Evolutionary conservation across 2,797 vertebrate genomes (phyloP), one percentile per base, ranked within the genome.

Genomic region (Hoplostethus mediterraneus): DNA sequence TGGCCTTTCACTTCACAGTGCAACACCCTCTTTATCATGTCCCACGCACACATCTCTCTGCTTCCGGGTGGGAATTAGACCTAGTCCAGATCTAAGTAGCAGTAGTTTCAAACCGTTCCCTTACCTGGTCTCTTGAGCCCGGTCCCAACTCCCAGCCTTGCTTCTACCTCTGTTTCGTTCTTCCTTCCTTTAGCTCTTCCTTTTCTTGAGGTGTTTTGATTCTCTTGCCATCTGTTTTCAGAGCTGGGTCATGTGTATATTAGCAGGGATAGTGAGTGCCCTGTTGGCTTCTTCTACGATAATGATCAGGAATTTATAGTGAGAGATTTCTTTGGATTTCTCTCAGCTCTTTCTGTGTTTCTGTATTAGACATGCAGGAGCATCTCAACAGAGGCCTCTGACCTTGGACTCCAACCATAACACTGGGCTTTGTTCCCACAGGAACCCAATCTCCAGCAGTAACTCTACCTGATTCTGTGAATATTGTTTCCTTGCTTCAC

Each of bases 71-170:
- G 85, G 77, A 87, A 87, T 79, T 69, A 60, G 71, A 63, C 33
- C 59, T 31, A n/a, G 76, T 40, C 62, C 56, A 66, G 66, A 77
- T 82, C 79, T 73, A 77, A 68, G 71, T 71, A 62, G 59, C 75
- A 69, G 75, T 53, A 75, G 56, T 44, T 85, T 68, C 42, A 36
- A 52, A 67, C 9, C 58, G 70, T 44, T 72, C 59, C 65, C 80
- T 82, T 80, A 80, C 82, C 76, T 55, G 73, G n/a, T 84, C 87
- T 84, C 81, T 7, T 17, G 83, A 83, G 80, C n/a, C 74, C 58
- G 25, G 28, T 28, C 28, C 14, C 12, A 14, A 13, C 11, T 42
- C 7, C 40, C 40, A 45, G 63, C 52, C 59, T 60, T 2, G 6
- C 40, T 63, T 54, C 59, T 80, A 45, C 44, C 42, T 40, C 8